Evolutionary conservation across 1,140 invertebrate genomes (phyloP), one percentile per base, ranked within the genome.

Genomic region (Pseudobourletiella spinata): DNA sequence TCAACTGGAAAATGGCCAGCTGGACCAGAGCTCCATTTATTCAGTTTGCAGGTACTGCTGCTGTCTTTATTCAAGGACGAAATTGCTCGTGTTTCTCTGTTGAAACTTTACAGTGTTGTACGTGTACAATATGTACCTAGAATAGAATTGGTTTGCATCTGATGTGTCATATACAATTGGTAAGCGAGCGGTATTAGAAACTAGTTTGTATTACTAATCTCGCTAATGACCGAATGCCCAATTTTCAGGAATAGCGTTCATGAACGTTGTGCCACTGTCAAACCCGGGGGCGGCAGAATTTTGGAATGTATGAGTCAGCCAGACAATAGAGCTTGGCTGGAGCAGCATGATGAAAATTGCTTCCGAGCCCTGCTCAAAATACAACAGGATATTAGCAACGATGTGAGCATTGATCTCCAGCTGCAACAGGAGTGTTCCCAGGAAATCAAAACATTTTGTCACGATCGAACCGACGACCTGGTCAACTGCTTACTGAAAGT

Each of bases 1-100:
- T 2, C 93, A 97, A 73, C 77, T 96, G 20, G 86, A 95, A 70
- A 88, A 93, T 75, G 71, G 72, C 4, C 79, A 85, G 68, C 76
- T 86, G 8, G 80, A 84, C 52, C 82, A 85, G 68, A 91, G 89
- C 59, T 86, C 87, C 72, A 84, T 86, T 50, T 82, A 87, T 74
- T 86, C 88, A 78, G 79, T 77, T 73, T 73, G 68, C 68, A 57
- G 61, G 58, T 70, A 48, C 22, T 4, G 22, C n/a, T 39, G 32
- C 32, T n/a, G n/a, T n/a, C n/a, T n/a, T n/a, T n/a, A n/a, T n/a
- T n/a, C n/a, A n/a, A n/a, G n/a, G n/a, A n/a, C n/a, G n/a, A n/a
- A n/a, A n/a, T n/a, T n/a, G n/a, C n/a, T n/a, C n/a, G n/a, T n/a
- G n/a, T n/a, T n/a, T n/a, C n/a, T n/a, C n/a, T n/a, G n/a, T n/a